Base-by-base conservation (phyloP, 2,113 vertebrate genomes). In the Sebastes schlegelii region DNA sequence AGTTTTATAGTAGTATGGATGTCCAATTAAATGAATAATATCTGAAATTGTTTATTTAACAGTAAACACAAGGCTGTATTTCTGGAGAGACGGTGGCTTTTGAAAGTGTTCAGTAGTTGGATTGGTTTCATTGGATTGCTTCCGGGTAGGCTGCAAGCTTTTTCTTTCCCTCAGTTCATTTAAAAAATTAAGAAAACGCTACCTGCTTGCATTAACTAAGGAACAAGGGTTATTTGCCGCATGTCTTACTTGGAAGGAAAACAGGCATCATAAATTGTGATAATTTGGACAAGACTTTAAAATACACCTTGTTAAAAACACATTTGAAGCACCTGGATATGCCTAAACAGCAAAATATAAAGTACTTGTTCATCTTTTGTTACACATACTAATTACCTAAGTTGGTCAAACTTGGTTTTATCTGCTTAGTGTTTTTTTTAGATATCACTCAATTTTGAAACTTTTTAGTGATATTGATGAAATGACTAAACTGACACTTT, bases 121-220 rank as follows among this genome's bases (percentile, higher is more conserved):
- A 83, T 23, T 77, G 40, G 54, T 77, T 72, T 83, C 55, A 34
- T 34, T 34, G 34, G 34, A 34, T 34, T 34, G 34, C 34, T 34
- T 34, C 34, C 34, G 34, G 34, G 4, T 34, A 26, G 55, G 43
- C 21, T 16, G 21, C 11, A 43, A 67, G 55, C 51, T 46, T 42
- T 67, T 55, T 48, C 6, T 19, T 2, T 16, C 13, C 12, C 12
- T 3, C 12, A 19, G 57, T 61, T 77, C 2, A 57, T 63, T 74
- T 61, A 0, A 21, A 69, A 68, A 64, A 54, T 12, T 2, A 67
- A 49, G 10, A 74, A 26, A 67, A 34, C 1, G 13, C 11, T 11
- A 9, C 21, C 65, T 81, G 60, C 9, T 66, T 74, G 23, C 40
- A 42, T n/a, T 60, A 34, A 79, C 78, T 71, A 58, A 21, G 21